A percentile compares a stretch with the other conserved stretches of the same genome.
Conservation (phyloP, 2,113 vertebrate genomes). For the Lethenteron reissneri region DNA sequence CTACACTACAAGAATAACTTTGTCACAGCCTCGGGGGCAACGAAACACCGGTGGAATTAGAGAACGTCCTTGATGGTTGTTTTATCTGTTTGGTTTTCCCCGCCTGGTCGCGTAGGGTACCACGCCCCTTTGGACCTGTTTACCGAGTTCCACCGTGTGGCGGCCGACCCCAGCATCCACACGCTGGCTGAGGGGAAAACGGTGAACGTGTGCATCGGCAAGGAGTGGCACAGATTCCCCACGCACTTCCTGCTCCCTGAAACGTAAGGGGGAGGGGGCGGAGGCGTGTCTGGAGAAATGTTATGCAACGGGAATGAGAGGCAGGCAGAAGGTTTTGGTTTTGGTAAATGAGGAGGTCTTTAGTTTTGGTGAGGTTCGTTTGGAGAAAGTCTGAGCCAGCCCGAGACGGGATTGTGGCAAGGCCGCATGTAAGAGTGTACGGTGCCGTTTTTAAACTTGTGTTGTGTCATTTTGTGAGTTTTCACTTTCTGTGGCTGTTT, state of each 20-base stretch:
- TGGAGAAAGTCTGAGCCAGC: background rate
- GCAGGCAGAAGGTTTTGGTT: background rate
- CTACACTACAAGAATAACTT: background rate
- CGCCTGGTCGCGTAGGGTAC: constrained; percentile 32
- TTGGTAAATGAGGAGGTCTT: background rate
- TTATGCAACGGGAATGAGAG: too few relatives aligned
- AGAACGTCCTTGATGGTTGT: background rate
- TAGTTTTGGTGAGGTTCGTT: background rate
- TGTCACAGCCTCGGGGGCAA: background rate
- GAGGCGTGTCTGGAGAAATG: background rate
- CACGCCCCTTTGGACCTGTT: constrained; percentile 84
- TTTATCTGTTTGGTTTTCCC: background rate
- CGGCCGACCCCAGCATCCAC: constrained; percentile 56
- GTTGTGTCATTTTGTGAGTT: too few relatives aligned
- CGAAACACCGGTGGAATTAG: background rate
- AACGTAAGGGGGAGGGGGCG: constrained; percentile 25
- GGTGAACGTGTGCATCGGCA: constrained; percentile 72
- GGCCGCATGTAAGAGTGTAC: too few relatives aligned
- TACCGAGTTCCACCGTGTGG: constrained; percentile 77
- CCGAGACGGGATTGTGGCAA: background rate
- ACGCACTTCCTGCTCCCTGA: constrained; percentile 84
- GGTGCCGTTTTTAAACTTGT: too few relatives aligned
- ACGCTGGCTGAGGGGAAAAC: constrained; percentile 47
- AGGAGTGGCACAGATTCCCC: constrained; percentile 92
- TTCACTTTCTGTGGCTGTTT: background rate